Evolutionary conservation across 2,888 invertebrate genomes (phyloP), one percentile per base, ranked within the genome.

Genomic region (Nomada fucata): DNA sequence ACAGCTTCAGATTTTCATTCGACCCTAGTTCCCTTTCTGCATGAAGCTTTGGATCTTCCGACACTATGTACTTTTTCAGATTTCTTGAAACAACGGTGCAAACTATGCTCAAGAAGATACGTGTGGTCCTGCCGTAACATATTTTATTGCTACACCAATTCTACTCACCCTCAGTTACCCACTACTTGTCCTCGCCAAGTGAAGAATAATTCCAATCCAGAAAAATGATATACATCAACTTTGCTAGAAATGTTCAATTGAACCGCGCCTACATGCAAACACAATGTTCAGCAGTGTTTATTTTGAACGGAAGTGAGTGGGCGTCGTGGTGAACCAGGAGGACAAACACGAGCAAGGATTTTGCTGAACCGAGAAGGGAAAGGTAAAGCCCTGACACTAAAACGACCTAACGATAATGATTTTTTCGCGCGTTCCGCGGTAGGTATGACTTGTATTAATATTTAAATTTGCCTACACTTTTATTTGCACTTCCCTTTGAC

Each of bases 231-330:
- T 47, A 0, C 47, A 47, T 36, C 18, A 26, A 23, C 20, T 13
- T 11, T 9, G 59, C 2, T 29, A 47, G 36, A 3, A 59, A 60
- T 20, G 20, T 44, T 63, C 42, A 52, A 60, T 59, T 65, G 7
- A 44, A 50, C 23, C 44, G 53, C 47, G 20, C 26, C 64, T 70
- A 47, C 26, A 42, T 57, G 53, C 63, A 26, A 55, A 47, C 47
- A 50, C 20, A 18, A 9, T 42, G 47, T 59, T 64, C 59, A n/a
- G 20, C 13, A 29, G 64, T 55, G 52, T 36, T 47, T 60, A 60
- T 67, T 60, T 69, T 57, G 68, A 63, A 47, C 36, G 44, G 69
- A 55, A 69, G 55, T n/a, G 69, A 63, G 69, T 76, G 47, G 75
- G 61, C 29, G 63, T 53, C 26, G 29, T 20, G 29, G 23, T 18